Evolutionary conservation across 2,797 vertebrate genomes (phyloP).

Genomic region (Phyllotis vaccarum): DNA sequence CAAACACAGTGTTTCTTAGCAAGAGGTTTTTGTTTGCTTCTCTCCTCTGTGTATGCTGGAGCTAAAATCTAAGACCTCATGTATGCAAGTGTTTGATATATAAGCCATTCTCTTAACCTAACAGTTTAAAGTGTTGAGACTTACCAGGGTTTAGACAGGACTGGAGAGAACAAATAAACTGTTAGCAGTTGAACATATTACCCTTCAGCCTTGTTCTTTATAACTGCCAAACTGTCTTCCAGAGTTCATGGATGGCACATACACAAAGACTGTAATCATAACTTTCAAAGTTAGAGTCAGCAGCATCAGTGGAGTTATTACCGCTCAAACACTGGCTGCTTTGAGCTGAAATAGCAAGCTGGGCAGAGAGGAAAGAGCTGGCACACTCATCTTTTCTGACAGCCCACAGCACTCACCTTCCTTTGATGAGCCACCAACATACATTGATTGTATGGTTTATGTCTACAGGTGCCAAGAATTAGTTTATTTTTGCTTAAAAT

Average conservation of each 20-base stretch:
- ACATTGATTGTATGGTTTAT: background rate
- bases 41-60: background rate
- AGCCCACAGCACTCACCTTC: background rate
- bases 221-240: background rate
- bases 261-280: background rate
- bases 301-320: slow-evolving; percentile 14
- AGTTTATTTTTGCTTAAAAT: background rate
- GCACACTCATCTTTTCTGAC: background rate
- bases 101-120: rapidly evolving
- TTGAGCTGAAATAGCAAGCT: slow-evolving; percentile 21
- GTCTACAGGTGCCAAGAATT: background rate
- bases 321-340: background rate
- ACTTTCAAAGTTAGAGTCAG: slow-evolving; percentile 17
- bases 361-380: background rate
- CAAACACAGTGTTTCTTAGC: background rate
- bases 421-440: background rate
- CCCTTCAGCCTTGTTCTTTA: background rate
- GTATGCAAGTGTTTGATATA: too few species aligned
- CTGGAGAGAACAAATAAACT: background rate
- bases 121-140: background rate
- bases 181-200: too few species aligned
- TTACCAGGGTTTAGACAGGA: background rate
- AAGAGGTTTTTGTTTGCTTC: background rate
- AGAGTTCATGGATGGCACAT: background rate
- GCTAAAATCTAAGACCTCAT: background rate